phyloP scores from a whole-genome alignment of 2,797 vertebrate species.

The Kryptolebias ocellatus region DNA sequence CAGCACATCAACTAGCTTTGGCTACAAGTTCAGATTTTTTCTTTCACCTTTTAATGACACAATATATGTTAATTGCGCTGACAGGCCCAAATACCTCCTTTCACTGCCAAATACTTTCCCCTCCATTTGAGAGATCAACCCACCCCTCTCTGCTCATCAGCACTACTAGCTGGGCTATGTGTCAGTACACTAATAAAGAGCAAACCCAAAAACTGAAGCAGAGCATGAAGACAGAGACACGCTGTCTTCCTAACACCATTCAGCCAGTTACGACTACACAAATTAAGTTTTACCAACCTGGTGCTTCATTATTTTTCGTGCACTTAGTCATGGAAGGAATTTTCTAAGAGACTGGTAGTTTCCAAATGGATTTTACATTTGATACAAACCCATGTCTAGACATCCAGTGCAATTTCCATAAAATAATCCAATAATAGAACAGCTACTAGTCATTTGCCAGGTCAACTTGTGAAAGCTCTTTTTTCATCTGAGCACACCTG shows the following conservation, averaged over 20 bases:
- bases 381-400: constrained; percentile 22
- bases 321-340: constrained; percentile 30
- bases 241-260: neutral
- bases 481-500: constrained; percentile 54
- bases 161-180: no score
- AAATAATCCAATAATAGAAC: constrained; percentile 31
- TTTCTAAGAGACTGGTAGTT: constrained; percentile 37
- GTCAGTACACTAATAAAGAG: no score
- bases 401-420: constrained; percentile 31
- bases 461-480: constrained; percentile 11
- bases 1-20: no score
- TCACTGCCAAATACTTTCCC: no score
- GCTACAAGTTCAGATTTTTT: no score
- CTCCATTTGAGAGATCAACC: no score
- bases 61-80: no score
- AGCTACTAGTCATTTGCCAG: constrained; percentile 20
- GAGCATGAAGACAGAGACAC: no score
- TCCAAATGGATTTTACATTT: constrained; percentile 38
- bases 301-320: constrained; percentile 35
- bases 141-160: no score
- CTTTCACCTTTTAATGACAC: no score
- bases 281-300: constrained; percentile 31
- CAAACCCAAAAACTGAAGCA: no score
- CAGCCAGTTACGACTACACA: neutral
- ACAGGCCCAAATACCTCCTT: no score